phyloP scores from a whole-genome alignment of 2,113 vertebrate genomes.

The Etia nguti region DNA sequence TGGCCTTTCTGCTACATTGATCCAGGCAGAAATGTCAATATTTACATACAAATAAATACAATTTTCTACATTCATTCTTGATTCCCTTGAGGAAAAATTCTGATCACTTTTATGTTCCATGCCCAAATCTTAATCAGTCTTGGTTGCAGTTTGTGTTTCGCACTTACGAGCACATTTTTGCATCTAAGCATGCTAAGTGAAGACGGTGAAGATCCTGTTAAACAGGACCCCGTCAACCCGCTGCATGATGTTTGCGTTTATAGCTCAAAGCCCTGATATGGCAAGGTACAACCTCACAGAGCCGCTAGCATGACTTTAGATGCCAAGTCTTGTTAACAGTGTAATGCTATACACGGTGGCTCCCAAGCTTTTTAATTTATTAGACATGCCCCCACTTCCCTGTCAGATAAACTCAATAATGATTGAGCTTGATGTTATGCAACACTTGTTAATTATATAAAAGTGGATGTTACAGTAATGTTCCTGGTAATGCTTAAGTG shows the following conservation, averaged over 20 bases:
- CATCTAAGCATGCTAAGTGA: neutral
- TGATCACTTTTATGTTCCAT: neutral
- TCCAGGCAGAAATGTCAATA: neutral
- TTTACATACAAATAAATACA: neutral
- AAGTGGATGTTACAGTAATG: neutral
- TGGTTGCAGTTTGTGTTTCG: neutral
- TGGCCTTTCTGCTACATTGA: neutral
- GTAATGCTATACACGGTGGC: neutral
- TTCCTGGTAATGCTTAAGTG: neutral
- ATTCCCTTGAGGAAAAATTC: neutral
- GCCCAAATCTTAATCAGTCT: neutral
- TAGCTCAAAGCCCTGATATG: neutral
- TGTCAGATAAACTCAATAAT: neutral
- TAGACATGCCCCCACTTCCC: neutral
- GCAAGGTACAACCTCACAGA: neutral
- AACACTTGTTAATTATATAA: neutral
- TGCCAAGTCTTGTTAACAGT: neutral
- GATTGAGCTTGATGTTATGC: neutral
- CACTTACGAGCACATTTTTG: neutral
- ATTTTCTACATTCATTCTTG: neutral
- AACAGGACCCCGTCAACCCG: neutral
- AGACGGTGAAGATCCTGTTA: neutral
- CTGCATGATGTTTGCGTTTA: neutral
- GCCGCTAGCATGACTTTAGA: neutral
- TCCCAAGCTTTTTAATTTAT: neutral